Percentiles rank a stretch among this genome's conserved stretches.
Evolutionary conservation across 2,797 vertebrate species (phyloP).

Genomic region (Prionace glauca): DNA sequence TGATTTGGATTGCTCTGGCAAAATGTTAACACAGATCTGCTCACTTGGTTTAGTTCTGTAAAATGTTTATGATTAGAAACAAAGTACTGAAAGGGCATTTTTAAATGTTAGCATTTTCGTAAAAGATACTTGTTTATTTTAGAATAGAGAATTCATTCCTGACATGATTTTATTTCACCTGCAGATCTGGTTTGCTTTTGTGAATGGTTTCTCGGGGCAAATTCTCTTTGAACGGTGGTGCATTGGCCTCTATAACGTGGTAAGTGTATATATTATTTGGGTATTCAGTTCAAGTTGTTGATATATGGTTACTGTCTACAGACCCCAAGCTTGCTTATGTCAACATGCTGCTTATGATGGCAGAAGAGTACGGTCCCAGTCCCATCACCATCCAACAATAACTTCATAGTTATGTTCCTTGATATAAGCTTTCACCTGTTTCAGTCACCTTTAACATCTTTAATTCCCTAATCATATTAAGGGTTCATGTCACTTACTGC

Average conservation of each 20-base stretch:
- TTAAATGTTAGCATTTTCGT: constrained; percentile 1
- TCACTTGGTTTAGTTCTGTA: background rate
- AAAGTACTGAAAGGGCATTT: background rate
- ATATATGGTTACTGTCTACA: background rate
- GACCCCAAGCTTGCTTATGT: background rate
- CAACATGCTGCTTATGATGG: background rate
- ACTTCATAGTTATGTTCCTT: background rate
- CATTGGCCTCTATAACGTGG: constrained; percentile 98
- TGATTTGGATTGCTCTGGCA: background rate
- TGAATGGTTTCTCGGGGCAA: constrained; percentile 97
- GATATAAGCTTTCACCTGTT: background rate
- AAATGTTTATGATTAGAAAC: background rate
- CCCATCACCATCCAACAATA: background rate
- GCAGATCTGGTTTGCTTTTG: constrained; percentile 98
- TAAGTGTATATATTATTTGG: constrained; percentile 59
- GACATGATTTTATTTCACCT: constrained; percentile 46
- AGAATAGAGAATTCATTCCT: background rate
- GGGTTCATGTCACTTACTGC: background rate
- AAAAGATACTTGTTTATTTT: background rate
- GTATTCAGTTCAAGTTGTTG: background rate
- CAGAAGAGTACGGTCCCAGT: background rate
- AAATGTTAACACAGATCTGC: background rate
- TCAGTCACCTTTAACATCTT: background rate
- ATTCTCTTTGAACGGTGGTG: constrained; percentile 98
- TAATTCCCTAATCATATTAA: background rate